Evolutionary conservation across 1,140 invertebrate species (phyloP).

Genomic region (Neodiprion virginianus): DNA sequence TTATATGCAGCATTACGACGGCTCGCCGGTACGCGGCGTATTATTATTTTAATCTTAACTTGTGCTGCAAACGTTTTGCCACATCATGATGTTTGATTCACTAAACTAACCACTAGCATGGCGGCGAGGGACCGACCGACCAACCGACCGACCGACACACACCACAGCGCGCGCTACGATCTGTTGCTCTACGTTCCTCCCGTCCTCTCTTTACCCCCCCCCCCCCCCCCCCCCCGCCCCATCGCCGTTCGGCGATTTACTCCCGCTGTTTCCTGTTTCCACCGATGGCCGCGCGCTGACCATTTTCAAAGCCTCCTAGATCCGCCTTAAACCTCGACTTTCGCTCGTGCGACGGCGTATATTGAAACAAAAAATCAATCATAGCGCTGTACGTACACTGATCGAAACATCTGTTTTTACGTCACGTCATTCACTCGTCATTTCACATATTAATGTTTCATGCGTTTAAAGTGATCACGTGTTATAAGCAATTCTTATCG

Average conservation of each 20-base stretch:
- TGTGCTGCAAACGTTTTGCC: slow-evolving; percentile 57
- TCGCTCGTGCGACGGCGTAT: not conserved
- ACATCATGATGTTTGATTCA: slow-evolving; percentile 63
- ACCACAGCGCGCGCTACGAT: slow-evolving; percentile 39
- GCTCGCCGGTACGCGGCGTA: slow-evolving; percentile 49
- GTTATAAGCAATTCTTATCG: too few relatives aligned
- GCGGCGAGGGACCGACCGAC: slow-evolving; percentile 45
- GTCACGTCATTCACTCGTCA: too few relatives aligned
- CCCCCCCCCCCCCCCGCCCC: slow-evolving; percentile 10
- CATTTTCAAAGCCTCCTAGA: slow-evolving; percentile 10
- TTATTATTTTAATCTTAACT: slow-evolving; percentile 35
- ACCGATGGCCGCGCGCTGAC: slow-evolving; percentile 11
- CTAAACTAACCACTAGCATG: slow-evolving; percentile 64
- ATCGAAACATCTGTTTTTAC: too few relatives aligned
- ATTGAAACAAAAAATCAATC: too few relatives aligned
- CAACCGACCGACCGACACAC: slow-evolving; percentile 50
- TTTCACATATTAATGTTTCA: too few relatives aligned
- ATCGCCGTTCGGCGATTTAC: slow-evolving; percentile 17
- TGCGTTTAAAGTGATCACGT: too few relatives aligned
- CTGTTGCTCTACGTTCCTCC: slow-evolving; percentile 34
- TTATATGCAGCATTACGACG: slow-evolving; percentile 49
- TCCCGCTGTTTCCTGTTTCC: slow-evolving; percentile 5
- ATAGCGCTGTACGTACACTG: too few relatives aligned
- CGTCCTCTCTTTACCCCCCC: slow-evolving; percentile 2
- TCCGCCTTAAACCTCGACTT: not conserved